Evolutionary conservation across 2,113 vertebrate genomes (phyloP), one percentile per base, ranked within the genome.

Genomic region (Microcebus tavaratra): DNA sequence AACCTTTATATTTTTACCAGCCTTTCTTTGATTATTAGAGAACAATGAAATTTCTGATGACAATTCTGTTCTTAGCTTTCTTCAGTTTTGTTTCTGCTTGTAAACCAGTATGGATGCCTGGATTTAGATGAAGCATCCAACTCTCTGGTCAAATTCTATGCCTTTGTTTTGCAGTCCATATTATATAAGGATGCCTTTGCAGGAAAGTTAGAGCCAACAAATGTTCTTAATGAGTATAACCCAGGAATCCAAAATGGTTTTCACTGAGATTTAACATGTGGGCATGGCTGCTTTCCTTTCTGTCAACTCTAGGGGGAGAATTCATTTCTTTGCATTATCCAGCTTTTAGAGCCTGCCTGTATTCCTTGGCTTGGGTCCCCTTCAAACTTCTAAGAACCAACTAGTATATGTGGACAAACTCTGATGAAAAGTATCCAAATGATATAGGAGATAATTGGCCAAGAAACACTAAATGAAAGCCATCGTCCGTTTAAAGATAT

Each of bases 171-270:
- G 8, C 18, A 87, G 42, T 90, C 17, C 48, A 12, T 21, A 61
- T 88, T 94, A 95, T 88, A 39, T 8, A 81, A 67, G 20, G 17
- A 75, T 91, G 34, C 23, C 36, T 91, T 95, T 96, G 15, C 5
- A 57, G 34, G 2, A 67, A 73, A 88, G 61, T 65, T 29, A 76
- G n/a, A 79, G 39, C 12, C 57, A 96, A 45, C 18, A 57, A 61
- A 79, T 76, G 13, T 63, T 91, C 50, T 91, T 85, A 95, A 91
- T 89, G 79, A 92, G 42, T 63, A 23, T 25, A 91, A 91, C 8
- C 20, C 90, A 95, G 42, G 82, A 87, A 14, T 79, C 31, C 10
- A 61, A 92, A 95, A 36, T 45, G 42, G 67, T 18, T 59, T 14
- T 93, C 61, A 61, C 25, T 82, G 61, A 29, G 17, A 65, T 68